Conservation (phyloP, 2,888 invertebrate genomes). For the Dynastes tityus region DNA sequence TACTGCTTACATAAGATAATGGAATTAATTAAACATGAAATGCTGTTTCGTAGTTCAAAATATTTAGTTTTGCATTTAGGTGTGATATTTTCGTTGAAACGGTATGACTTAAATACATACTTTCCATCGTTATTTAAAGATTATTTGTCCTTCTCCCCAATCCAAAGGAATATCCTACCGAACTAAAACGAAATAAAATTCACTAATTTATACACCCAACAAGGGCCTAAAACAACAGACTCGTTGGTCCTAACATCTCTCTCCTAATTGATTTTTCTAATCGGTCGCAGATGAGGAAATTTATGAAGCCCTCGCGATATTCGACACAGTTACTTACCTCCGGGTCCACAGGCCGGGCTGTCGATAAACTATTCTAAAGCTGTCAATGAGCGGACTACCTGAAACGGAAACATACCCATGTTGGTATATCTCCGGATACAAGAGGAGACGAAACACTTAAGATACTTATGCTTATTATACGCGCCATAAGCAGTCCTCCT, state of each 20-base stretch:
- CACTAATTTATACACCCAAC: conserved; percentile 24
- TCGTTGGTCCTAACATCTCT: conserved; percentile 14
- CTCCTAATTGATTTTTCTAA: conserved; percentile 42
- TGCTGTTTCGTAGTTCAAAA: no score
- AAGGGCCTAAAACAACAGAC: conserved; percentile 19
- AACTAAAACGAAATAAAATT: conserved; percentile 5
- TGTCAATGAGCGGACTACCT: conserved; percentile 35
- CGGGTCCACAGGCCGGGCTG: background rate
- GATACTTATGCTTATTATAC: conserved; percentile 33
- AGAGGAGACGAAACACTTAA: conserved; percentile 22
- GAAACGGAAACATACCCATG: conserved; percentile 30
- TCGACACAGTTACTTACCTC: conserved; percentile 15
- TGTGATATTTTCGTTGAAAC: no score
- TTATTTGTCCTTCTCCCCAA: background rate
- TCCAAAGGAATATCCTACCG: background rate
- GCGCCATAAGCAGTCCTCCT: background rate
- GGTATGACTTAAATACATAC: no score
- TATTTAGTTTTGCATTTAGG: no score
- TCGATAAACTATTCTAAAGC: conserved; percentile 39
- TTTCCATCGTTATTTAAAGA: no score
- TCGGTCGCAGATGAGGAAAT: conserved; percentile 23
- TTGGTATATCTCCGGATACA: conserved; percentile 7
- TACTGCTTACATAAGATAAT: no score
- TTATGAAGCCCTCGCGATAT: conserved; percentile 30
- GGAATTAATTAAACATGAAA: no score